Percentiles rank a stretch among this genome's conserved stretches.
phyloP scores from a whole-genome alignment of 2,888 invertebrate species.

The Ferdinandea cuprea region DNA sequence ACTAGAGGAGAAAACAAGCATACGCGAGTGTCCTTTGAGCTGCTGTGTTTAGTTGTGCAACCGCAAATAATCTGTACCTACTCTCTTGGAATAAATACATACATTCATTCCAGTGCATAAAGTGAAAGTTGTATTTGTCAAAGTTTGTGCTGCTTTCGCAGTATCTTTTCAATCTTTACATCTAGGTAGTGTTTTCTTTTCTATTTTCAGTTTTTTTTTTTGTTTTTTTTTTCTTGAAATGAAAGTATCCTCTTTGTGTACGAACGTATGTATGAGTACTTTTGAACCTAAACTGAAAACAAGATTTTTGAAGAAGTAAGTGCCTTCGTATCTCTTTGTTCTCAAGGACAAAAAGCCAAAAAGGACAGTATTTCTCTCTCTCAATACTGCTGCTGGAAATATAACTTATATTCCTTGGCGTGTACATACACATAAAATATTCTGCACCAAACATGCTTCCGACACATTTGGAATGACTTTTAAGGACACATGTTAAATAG shows the following conservation, averaged over 20 bases:
- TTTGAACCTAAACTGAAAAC: slow-evolving; percentile 8
- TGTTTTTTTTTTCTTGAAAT: neutral
- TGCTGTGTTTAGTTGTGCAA: slow-evolving; percentile 63
- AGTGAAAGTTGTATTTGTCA: slow-evolving; percentile 66
- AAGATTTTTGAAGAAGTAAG: slow-evolving; percentile 51
- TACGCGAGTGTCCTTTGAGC: slow-evolving; percentile 59
- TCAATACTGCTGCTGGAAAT: slow-evolving; percentile 1
- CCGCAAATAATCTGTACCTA: slow-evolving; percentile 69
- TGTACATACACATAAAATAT: slow-evolving; percentile 44
- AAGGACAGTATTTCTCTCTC: slow-evolving; percentile 35
- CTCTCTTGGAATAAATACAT: slow-evolving; percentile 64
- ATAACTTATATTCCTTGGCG: slow-evolving; percentile 22
- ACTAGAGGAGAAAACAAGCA: slow-evolving; percentile 26
- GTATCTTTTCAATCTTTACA: slow-evolving; percentile 33
- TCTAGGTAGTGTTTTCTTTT: neutral
- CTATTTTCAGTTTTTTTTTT: neutral
- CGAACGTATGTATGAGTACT: neutral
- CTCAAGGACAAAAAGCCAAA: slow-evolving; percentile 63
- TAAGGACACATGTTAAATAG: slow-evolving; percentile 68
- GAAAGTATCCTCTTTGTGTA: neutral
- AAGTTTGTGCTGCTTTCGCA: slow-evolving; percentile 54
- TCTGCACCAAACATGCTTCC: slow-evolving; percentile 58
- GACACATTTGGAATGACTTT: slow-evolving; percentile 63
- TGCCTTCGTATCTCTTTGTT: slow-evolving; percentile 42
- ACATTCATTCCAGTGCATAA: slow-evolving; percentile 60